Evolutionary conservation across 2,113 vertebrate genomes (phyloP), one percentile per base, ranked within the genome.

Genomic region (Thamnaconus septentrionalis): DNA sequence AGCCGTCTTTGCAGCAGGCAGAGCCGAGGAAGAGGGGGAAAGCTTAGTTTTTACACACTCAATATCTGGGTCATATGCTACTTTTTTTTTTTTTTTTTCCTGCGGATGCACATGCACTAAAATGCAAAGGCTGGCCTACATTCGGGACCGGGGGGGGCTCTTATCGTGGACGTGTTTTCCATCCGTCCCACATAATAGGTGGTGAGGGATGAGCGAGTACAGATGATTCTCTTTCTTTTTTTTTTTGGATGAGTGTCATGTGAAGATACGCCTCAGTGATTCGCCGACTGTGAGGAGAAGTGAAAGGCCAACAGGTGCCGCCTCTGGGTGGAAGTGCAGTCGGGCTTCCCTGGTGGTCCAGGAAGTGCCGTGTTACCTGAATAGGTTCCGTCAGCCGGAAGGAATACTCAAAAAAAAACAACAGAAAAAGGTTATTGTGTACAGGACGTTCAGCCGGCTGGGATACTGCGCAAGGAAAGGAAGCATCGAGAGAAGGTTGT

Each of bases 1-100:
- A 71, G 41, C 12, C 9, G 0, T 54, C 56, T 71, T 79, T 77
- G 67, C 72, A 79, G 73, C 60, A n/a, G 59, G 56, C 48, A 9
- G 76, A 6, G 55, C 48, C 11, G 48, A 50, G 48, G 48, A 50
- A 68, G 42, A 4, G 46, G 41, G 7, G 61, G n/a, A 67, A 59
- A 48, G 58, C 77, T 72, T 80, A 71, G 65, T 73, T 70, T n/a
- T 54, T 62, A 61, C 80, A 66, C 8, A 68, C 66, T 72, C 59
- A 51, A 71, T 66, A 84, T 82, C 62, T 85, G 80, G 82, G 80
- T 85, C 81, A 81, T 64, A 78, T 71, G 74, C 41, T 6, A 5
- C 12, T 52, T 18, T 52, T 50, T 50, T 11, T 6, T 31, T 52
- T 52, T 18, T 52, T 50, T 50, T 11, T 49, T 5, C 10, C 48